Conservation (phyloP, 2,113 vertebrate species). For the Etheostoma spectabile region DNA sequence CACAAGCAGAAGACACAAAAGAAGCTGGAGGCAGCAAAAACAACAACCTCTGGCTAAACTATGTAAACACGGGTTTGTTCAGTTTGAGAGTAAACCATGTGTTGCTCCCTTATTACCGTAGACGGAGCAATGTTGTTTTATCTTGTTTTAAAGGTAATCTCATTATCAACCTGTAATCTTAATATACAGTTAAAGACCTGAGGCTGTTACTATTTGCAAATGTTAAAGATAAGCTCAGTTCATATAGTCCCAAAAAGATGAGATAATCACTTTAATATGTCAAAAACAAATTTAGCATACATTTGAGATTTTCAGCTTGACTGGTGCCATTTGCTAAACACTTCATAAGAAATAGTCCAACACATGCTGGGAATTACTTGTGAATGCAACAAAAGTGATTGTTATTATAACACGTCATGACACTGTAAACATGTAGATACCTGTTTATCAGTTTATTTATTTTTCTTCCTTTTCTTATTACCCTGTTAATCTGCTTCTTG, state of each 20-base stretch:
- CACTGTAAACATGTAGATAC: conserved; percentile 53
- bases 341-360: not conserved
- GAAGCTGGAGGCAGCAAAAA: no score
- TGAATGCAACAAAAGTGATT: not conserved
- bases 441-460: conserved; percentile 21
- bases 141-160: not conserved
- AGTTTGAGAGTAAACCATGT: no score
- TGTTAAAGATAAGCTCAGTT: not conserved
- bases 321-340: not conserved
- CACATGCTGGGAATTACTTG: not conserved
- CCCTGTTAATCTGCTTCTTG: not conserved
- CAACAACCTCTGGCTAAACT: no score
- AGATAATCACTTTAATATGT: not conserved
- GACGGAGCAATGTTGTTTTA: not conserved
- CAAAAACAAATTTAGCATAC: not conserved
- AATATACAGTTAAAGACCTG: not conserved
- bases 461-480: conserved; percentile 15
- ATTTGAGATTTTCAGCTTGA: not conserved
- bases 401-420: not conserved
- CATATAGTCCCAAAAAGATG: not conserved
- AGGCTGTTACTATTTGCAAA: not conserved
- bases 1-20: no score
- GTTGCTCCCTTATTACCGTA: not conserved
- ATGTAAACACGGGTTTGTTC: no score
- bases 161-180: not conserved